phyloP scores from a whole-genome alignment of 2,113 vertebrate genomes.

The Chaetodon trifascialis region DNA sequence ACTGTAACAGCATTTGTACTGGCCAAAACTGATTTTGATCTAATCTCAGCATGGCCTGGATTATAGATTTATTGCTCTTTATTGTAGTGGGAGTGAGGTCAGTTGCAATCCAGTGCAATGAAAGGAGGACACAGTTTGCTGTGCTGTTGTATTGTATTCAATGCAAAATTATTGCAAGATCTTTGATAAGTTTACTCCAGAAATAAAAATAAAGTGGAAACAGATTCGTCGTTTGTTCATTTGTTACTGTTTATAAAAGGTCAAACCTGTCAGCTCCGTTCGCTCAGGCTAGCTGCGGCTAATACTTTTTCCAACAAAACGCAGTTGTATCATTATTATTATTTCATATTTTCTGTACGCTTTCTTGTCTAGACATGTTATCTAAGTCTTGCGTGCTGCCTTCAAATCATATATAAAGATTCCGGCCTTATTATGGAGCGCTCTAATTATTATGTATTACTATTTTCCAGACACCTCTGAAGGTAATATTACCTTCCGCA shows the following conservation, averaged over 20 bases:
- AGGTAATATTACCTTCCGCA: not conserved
- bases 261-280: not conserved
- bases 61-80: conserved; percentile 34
- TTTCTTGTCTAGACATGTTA: not conserved
- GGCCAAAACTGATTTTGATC: conserved; percentile 5
- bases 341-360: not conserved
- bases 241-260: not conserved
- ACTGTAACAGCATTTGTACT: not conserved
- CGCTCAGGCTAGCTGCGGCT: not conserved
- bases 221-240: not conserved
- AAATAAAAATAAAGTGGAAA: not conserved
- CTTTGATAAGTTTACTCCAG: not conserved
- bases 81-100: not conserved
- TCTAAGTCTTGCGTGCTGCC: not conserved
- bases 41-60: conserved; percentile 13
- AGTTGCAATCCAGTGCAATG: not conserved
- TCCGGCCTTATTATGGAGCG: not conserved
- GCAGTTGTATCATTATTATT: not conserved
- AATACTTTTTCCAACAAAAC: not conserved
- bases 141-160: not conserved
- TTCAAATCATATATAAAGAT: conserved; percentile 1
- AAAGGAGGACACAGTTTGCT: not conserved
- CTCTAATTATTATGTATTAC: not conserved
- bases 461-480: not conserved
- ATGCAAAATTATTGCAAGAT: not conserved